Evolutionary conservation across 2,888 invertebrate genomes (phyloP).

Genomic region (Drosophila mulleri): DNA sequence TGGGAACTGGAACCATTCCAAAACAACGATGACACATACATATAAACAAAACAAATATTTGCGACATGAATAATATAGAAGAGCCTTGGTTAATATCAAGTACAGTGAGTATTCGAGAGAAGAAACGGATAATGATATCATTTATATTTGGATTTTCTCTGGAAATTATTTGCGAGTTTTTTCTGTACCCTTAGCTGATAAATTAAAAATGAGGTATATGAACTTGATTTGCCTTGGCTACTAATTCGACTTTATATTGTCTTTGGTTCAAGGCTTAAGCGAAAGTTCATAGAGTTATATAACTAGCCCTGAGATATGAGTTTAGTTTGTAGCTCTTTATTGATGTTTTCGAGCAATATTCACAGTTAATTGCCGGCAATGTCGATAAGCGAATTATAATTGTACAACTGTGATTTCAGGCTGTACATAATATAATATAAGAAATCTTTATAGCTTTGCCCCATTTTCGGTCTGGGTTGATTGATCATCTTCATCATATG

Average conservation of each 20-base stretch:
- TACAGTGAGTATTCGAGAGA: background rate
- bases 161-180: no score
- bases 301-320: background rate
- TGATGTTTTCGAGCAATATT: background rate
- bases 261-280: slow-evolving; percentile 9
- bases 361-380: background rate
- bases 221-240: slow-evolving; percentile 1
- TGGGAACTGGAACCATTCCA: slow-evolving; percentile 13
- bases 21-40: slow-evolving; percentile 55
- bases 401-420: background rate
- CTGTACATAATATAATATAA: background rate
- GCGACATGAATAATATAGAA: slow-evolving; percentile 1
- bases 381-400: background rate
- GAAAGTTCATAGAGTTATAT: background rate
- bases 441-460: background rate
- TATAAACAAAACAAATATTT: slow-evolving; percentile 22
- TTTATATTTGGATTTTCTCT: no score
- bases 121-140: background rate
- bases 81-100: background rate
- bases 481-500: no score
- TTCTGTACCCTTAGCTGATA: slow-evolving; percentile 18
- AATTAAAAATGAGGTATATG: background rate
- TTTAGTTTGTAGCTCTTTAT: slow-evolving; percentile 3
- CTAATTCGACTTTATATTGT: background rate
- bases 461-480: background rate